Conservation (phyloP, 2,888 invertebrate species). For the Tanytarsus gracilentus region DNA sequence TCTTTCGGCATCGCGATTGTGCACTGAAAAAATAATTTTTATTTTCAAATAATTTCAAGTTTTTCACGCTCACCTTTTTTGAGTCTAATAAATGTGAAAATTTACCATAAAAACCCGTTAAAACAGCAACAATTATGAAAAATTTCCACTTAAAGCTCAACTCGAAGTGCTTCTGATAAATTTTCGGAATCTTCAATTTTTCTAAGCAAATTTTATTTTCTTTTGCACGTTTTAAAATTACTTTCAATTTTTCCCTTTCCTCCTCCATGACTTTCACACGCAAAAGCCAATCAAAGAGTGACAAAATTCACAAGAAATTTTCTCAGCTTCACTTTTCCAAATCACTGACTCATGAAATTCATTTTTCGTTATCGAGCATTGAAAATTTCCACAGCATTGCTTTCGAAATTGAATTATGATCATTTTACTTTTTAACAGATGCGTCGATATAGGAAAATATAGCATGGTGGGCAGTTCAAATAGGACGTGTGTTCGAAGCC, state of each 20-base stretch:
- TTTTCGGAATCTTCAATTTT: constrained; percentile 14
- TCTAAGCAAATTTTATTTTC: constrained; percentile 18
- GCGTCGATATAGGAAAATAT: constrained; percentile 79
- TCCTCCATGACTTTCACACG: constrained; percentile 21
- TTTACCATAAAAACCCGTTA: neutral
- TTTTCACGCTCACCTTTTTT: neutral
- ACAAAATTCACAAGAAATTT: neutral
- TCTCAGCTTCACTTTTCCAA: constrained; percentile 10
- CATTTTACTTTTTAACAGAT: constrained; percentile 44
- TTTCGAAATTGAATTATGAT: constrained; percentile 21
- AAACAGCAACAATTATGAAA: neutral
- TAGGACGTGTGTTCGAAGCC: constrained; percentile 64
- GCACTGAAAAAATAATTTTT: constrained; percentile 30
- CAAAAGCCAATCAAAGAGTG: neutral
- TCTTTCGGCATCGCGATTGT: constrained; percentile 31
- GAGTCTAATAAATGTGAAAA: neutral
- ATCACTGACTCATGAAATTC: constrained; percentile 10
- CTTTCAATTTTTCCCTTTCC: constrained; percentile 15
- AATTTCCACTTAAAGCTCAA: neutral
- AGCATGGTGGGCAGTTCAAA: constrained; percentile 66
- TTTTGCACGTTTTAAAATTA: constrained; percentile 18
- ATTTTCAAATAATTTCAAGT: neutral
- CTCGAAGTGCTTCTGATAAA: neutral
- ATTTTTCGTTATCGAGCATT: constrained; percentile 12
- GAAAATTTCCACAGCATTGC: neutral